Base-by-base conservation (phyloP, 2,888 invertebrate genomes). In the Aelia acuminata region DNA sequence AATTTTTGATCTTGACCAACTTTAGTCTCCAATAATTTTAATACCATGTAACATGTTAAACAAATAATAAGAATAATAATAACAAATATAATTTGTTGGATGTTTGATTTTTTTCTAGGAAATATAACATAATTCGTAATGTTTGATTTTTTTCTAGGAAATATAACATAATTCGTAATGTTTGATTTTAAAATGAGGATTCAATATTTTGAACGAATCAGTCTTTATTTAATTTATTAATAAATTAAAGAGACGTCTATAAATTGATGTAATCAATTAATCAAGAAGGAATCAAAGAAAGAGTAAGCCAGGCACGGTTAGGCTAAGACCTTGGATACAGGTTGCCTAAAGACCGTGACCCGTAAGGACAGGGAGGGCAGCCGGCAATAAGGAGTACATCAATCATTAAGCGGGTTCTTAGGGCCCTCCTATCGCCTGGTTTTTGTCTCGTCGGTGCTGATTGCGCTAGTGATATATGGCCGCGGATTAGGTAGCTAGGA, bases 391-490 rank as follows among this genome's bases (percentile, higher is more conserved):
- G 80, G 39, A 80, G 22, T 22, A 43, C 80, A 80, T 80, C 43
- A 39, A 80, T 80, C 80, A 80, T 80, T 80, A 80, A 47, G 43
- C 43, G 22, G 75, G 80, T 80, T 80, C 43, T 80, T 80, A 80
- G 43, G 43, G 5, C 43, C 43, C 43, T 80, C 43, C 80, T 43
- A 80, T 80, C 80, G 80, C 80, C 43, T 43, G 80, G 80, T 80
- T 80, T 80, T 80, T 80, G 80, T 47, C 43, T 80, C 80, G n/a
- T 8, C 80, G 43, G 80, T 80, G 80, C 80, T 80, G 80, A 80
- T 80, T 80, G 80, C 80, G 22, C 80, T n/a, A 15, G 80, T 80
- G 80, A 80, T 80, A 47, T 80, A 80, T 80, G 39, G 43, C 80
- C 80, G n/a, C 1, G 80, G 80, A 80, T 80, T 80, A 80, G 80